Percentiles rank a stretch among this genome's conserved stretches.
Evolutionary conservation across 2,888 invertebrate species (phyloP).

Genomic region (Agapetus fuscipes): DNA sequence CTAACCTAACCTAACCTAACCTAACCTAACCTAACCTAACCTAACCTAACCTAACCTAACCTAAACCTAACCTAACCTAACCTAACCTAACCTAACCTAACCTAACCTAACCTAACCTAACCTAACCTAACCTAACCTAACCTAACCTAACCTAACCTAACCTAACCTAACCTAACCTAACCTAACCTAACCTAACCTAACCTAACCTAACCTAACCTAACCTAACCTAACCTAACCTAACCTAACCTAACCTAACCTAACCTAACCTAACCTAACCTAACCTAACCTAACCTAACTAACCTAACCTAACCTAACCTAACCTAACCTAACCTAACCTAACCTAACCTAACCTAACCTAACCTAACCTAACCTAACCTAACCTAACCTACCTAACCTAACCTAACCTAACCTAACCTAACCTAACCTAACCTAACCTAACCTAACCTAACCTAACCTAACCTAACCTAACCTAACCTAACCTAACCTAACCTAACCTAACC

Average conservation of each 20-base stretch:
- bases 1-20: slow-evolving; percentile 9
- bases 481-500: slow-evolving; percentile 23
- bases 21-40: slow-evolving; percentile 22
- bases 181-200: slow-evolving; percentile 21
- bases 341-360: slow-evolving; percentile 23
- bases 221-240: slow-evolving; percentile 21
- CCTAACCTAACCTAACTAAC: slow-evolving; percentile 23
- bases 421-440: slow-evolving; percentile 25
- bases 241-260: slow-evolving; percentile 19
- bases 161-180: too few relatives aligned
- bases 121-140: slow-evolving; percentile 15
- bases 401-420: slow-evolving; percentile 25
- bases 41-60: too few relatives aligned
- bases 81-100: slow-evolving; percentile 17
- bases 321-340: slow-evolving; percentile 23
- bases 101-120: slow-evolving; percentile 20
- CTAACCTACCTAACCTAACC: too few relatives aligned
- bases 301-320: slow-evolving; percentile 18
- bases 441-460: slow-evolving; percentile 25
- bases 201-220: slow-evolving; percentile 22
- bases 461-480: slow-evolving; percentile 24
- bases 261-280: slow-evolving; percentile 17
- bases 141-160: slow-evolving; percentile 20
- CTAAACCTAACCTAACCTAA: slow-evolving; percentile 18
- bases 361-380: slow-evolving; percentile 23